Evolutionary conservation across 2,113 vertebrate species (phyloP).

Genomic region (Diphyllodes magnificus): DNA sequence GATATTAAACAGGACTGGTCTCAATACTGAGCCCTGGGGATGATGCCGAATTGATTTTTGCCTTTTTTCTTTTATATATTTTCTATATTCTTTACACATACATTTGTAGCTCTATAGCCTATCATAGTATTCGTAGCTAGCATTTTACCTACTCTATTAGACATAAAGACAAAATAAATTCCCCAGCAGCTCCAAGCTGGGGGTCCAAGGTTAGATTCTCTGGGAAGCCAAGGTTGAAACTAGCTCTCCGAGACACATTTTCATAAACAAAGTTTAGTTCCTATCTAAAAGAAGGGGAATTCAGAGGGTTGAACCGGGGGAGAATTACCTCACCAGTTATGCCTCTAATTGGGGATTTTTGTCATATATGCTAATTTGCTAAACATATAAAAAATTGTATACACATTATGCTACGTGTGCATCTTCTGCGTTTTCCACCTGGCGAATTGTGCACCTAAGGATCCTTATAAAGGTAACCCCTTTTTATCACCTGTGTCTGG

Average conservation of each 20-base stretch:
- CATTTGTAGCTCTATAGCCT: too few species aligned
- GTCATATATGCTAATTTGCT: not conserved
- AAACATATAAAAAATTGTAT: not conserved
- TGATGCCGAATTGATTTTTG: too few species aligned
- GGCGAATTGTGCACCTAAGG: not conserved
- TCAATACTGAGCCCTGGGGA: too few species aligned
- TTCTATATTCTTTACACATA: too few species aligned
- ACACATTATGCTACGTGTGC: not conserved
- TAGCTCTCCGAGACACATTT: not conserved
- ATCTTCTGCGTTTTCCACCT: not conserved
- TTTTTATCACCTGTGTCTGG: not conserved
- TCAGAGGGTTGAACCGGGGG: not conserved
- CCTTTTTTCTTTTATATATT: too few species aligned
- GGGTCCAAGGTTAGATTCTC: too few species aligned
- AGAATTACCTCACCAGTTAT: not conserved
- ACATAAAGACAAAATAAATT: too few species aligned
- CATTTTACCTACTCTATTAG: too few species aligned
- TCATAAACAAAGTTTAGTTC: not conserved
- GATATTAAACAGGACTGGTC: too few species aligned
- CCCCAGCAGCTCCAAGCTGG: too few species aligned
- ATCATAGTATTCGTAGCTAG: too few species aligned
- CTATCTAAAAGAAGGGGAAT: not conserved
- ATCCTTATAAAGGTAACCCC: not conserved
- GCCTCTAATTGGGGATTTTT: not conserved
- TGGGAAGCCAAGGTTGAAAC: not conserved